Evolutionary conservation across 2,888 invertebrate genomes (phyloP).

Genomic region (Pycnomerus fuliginosus): DNA sequence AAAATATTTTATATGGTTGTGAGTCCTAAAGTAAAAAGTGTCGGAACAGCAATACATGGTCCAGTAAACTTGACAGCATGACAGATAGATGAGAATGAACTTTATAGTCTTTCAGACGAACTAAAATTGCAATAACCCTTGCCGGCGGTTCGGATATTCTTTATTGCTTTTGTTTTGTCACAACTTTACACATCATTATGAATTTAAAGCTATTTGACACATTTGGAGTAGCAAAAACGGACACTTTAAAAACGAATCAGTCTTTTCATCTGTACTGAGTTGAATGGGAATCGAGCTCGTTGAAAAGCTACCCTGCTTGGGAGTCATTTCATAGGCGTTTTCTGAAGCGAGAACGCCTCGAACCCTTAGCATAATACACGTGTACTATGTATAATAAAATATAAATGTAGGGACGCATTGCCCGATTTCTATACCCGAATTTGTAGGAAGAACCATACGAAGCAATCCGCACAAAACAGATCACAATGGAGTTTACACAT

Average conservation of each 20-base stretch:
- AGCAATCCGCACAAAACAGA: slow-evolving; percentile 17
- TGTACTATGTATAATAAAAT: slow-evolving; percentile 22
- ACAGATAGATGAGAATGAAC: slow-evolving; percentile 12
- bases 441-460: slow-evolving; percentile 24
- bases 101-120: no score
- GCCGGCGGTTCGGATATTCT: slow-evolving; percentile 22
- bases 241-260: slow-evolving; percentile 26
- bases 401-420: slow-evolving; percentile 13
- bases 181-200: slow-evolving; percentile 24
- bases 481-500: slow-evolving; percentile 52
- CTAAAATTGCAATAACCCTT: slow-evolving; percentile 5
- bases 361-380: slow-evolving; percentile 17
- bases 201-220: slow-evolving; percentile 38
- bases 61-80: slow-evolving; percentile 16
- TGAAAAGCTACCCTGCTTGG: slow-evolving; percentile 8
- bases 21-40: slow-evolving; percentile 17
- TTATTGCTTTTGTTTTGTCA: slow-evolving; percentile 23
- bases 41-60: slow-evolving; percentile 19
- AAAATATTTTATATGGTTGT: slow-evolving; percentile 16
- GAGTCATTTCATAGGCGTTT: slow-evolving; percentile 2
- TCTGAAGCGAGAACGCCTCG: slow-evolving; percentile 6
- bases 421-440: slow-evolving; percentile 21
- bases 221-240: slow-evolving; percentile 27
- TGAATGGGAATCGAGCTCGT: slow-evolving; percentile 16
- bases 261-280: slow-evolving; percentile 24